Conservation (phyloP, 92 coral and sea anemone species). For the Porites divaricata region DNA sequence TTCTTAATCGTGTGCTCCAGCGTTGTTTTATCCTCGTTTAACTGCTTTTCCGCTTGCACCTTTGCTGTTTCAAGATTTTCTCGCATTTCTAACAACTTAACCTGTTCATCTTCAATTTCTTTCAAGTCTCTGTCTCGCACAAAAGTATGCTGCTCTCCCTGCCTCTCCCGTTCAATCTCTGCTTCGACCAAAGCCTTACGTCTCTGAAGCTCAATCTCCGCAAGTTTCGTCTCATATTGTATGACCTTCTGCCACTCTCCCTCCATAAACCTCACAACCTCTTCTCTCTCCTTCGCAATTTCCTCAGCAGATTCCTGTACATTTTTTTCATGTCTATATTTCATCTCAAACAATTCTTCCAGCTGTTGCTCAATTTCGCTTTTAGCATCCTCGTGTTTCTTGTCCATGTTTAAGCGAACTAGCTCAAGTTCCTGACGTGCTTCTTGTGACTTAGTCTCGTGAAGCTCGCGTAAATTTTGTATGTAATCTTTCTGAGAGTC, state of each 20-base stretch:
- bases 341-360: constrained; percentile 67
- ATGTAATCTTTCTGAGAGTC: constrained; percentile 86
- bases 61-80: constrained; percentile 52
- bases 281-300: constrained; percentile 59
- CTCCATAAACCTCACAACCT: constrained; percentile 69
- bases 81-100: constrained; percentile 58
- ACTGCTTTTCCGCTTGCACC: constrained; percentile 50
- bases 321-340: constrained; percentile 34
- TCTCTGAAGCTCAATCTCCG: constrained; percentile 85
- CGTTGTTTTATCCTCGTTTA: constrained; percentile 53
- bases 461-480: constrained; percentile 68
- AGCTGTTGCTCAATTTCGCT: constrained; percentile 64
- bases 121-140: constrained; percentile 82
- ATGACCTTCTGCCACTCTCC: constrained; percentile 86
- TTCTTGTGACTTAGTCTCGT: constrained; percentile 68
- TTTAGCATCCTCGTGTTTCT: constrained; percentile 62
- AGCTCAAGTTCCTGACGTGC: constrained; percentile 69
- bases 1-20: constrained; percentile 65
- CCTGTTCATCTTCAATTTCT: constrained; percentile 72
- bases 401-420: constrained; percentile 67
- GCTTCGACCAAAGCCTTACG: constrained; percentile 71
- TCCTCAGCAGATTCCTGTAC: constrained; percentile 44
- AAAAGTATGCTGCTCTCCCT: constrained; percentile 58
- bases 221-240: constrained; percentile 85
- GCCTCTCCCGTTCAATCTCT: constrained; percentile 64